Evolutionary conservation across 2,888 invertebrate genomes (phyloP).

Genomic region (Drosophila parthenogenetica): DNA sequence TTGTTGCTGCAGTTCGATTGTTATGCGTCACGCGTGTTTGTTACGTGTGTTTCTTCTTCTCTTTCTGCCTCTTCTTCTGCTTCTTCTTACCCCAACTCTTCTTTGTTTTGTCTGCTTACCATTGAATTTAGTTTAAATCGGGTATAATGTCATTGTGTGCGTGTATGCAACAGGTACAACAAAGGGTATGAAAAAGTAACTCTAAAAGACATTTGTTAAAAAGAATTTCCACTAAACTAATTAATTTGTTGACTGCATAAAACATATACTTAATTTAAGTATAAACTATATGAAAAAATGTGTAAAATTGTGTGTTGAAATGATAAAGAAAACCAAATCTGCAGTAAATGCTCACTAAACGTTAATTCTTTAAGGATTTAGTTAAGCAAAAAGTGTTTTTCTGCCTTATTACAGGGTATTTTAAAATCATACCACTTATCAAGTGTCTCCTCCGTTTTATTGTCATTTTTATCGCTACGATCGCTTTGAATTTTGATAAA

Average conservation of each 20-base stretch:
- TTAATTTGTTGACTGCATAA: too few relatives aligned
- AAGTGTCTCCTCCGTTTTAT: constrained; percentile 2
- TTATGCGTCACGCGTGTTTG: constrained; percentile 68
- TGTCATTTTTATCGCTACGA: constrained; percentile 40
- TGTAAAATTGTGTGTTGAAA: too few relatives aligned
- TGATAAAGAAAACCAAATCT: too few relatives aligned
- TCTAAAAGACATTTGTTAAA: too few relatives aligned
- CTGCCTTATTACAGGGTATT: background rate
- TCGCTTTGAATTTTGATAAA: constrained; percentile 59
- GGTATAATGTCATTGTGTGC: background rate
- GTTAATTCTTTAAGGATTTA: too few relatives aligned
- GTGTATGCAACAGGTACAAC: background rate
- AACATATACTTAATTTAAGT: too few relatives aligned
- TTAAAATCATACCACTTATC: background rate
- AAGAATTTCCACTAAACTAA: too few relatives aligned
- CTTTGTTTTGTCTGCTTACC: background rate
- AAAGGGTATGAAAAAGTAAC: background rate
- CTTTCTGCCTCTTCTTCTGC: background rate
- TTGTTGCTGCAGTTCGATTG: constrained; percentile 51
- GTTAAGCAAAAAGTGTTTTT: too few relatives aligned
- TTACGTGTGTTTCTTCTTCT: constrained; percentile 57
- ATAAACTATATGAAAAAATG: too few relatives aligned
- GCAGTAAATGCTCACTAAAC: too few relatives aligned
- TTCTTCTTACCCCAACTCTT: background rate
- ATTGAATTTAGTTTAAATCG: background rate